Percentiles rank a stretch among this genome's conserved stretches.
Evolutionary conservation across 2,113 vertebrate species (phyloP).

Genomic region (Eubucco bourcierii): DNA sequence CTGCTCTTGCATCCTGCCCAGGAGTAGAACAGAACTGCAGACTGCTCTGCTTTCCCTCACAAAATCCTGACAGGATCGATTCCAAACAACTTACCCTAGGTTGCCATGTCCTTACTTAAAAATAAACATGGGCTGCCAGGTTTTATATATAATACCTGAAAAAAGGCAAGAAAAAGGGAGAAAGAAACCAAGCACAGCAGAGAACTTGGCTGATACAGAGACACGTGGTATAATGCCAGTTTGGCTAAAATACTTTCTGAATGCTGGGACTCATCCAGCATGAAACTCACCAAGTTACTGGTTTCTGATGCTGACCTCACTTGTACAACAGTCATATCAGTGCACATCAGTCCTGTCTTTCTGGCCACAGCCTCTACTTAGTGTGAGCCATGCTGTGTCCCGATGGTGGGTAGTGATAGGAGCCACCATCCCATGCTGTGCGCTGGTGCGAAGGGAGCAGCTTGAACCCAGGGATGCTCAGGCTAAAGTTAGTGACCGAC

Average conservation of each 20-base stretch:
- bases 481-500: background rate
- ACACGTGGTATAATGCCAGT: background rate
- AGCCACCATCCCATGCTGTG: rapidly evolving
- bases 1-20: background rate
- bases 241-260: background rate
- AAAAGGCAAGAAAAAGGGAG: background rate
- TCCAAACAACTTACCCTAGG: rapidly evolving
- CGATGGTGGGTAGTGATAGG: background rate
- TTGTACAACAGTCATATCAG: rapidly evolving
- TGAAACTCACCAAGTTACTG: background rate
- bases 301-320: background rate
- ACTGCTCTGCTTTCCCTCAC: background rate
- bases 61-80: background rate
- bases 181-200: background rate
- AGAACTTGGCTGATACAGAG: background rate
- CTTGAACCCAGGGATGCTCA: background rate
- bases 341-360: background rate
- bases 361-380: background rate
- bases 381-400: background rate
- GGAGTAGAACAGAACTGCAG: background rate
- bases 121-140: background rate
- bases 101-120: background rate
- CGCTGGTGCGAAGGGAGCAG: rapidly evolving
- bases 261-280: background rate
- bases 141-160: background rate